phyloP scores from a whole-genome alignment of 2,797 vertebrate species.

The Lagodon rhomboides region DNA sequence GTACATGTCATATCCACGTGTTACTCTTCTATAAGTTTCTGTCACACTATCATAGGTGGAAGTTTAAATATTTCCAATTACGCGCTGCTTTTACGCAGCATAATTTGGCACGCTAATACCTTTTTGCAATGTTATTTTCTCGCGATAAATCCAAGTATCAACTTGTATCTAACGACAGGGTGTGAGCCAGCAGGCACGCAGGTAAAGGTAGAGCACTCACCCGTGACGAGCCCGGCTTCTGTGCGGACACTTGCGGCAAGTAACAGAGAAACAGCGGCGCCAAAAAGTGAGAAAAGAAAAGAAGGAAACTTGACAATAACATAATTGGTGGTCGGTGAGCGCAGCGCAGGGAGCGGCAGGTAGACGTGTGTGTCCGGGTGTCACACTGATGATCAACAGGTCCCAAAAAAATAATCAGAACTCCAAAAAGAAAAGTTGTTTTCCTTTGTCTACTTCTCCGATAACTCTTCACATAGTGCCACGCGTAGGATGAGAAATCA shows the following conservation, averaged over 20 bases:
- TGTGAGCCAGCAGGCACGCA: not conserved
- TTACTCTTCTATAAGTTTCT: not conserved
- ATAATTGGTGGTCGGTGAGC: conserved; percentile 65
- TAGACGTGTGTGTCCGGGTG: conserved; percentile 32
- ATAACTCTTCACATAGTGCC: conserved; percentile 72
- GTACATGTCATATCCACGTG: not conserved
- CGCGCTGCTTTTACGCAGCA: not conserved
- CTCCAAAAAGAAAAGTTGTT: conserved; percentile 33
- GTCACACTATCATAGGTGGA: not conserved
- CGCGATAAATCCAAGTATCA: not conserved
- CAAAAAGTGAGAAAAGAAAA: conserved; percentile 69
- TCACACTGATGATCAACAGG: conserved; percentile 53
- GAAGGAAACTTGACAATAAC: conserved; percentile 67
- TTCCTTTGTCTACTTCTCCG: conserved; percentile 52
- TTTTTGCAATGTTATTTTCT: not conserved
- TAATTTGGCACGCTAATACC: not conserved
- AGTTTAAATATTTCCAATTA: not conserved
- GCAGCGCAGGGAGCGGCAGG: conserved; percentile 45
- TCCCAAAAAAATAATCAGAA: conserved; percentile 35
- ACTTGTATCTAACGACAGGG: not conserved
- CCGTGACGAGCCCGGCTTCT: conserved; percentile 83
- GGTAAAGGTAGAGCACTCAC: conserved; percentile 75
- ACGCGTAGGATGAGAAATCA: conserved; percentile 51
- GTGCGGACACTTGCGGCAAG: conserved; percentile 78
- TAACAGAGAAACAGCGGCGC: conserved; percentile 72